These are phyloP conservation scores for Microchirus variegatus DNA, from an alignment of 2,797 vertebrate species.

Conservation along the genomic window DNA sequence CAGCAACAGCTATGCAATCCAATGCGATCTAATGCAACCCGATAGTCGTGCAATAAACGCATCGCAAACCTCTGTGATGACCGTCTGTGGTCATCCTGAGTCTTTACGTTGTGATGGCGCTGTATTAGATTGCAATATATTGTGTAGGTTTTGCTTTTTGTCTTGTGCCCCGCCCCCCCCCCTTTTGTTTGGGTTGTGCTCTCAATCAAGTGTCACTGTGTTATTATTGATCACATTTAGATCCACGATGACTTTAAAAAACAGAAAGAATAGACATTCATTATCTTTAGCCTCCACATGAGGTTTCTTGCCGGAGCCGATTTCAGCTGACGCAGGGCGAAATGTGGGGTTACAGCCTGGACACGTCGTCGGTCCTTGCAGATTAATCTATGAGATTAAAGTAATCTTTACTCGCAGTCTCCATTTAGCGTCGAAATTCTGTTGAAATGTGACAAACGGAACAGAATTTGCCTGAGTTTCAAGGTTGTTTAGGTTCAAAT, in stretches of 20 bases:
- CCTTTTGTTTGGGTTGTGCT: conserved; percentile 17
- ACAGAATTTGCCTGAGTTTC: no score
- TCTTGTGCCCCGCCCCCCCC: neutral
- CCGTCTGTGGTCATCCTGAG: conserved; percentile 1
- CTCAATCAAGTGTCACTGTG: conserved; percentile 43
- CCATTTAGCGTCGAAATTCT: no score
- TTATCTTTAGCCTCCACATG: no score
- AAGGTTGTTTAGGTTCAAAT: no score
- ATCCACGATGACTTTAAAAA: neutral
- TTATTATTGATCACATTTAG: conserved; percentile 8
- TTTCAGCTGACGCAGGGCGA: no score
- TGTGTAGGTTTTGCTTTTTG: conserved; percentile 29
- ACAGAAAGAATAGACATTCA: no score
- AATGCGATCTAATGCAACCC: conserved; percentile 43
- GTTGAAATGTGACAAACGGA: no score
- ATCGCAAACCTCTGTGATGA: conserved; percentile 17
- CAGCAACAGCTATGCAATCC: conserved; percentile 31
- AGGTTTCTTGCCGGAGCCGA: no score
- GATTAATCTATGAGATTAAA: no score
- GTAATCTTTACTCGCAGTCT: no score
- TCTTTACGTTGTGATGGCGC: conserved; percentile 12
- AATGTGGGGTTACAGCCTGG: no score
- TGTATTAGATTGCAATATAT: conserved; percentile 46
- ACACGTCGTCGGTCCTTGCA: no score
- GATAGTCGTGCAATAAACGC: conserved; percentile 34